Conservation (phyloP, 2,113 vertebrate genomes). For the Bufo bufo region DNA sequence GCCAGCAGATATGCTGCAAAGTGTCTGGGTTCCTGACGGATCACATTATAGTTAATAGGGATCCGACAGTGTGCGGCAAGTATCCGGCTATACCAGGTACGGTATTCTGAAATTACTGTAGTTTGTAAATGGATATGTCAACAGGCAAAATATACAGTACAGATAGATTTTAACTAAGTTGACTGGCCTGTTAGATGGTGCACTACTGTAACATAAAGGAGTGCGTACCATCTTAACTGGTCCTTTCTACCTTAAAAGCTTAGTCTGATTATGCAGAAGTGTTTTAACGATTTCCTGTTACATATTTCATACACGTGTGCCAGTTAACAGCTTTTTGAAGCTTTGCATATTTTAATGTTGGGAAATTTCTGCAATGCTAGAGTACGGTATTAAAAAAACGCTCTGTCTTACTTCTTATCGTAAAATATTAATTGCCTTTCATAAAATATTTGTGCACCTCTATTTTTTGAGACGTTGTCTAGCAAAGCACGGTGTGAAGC, state of each 20-base stretch:
- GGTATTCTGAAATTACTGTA: no score
- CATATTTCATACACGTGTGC: slow-evolving; percentile 50
- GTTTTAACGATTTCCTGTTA: slow-evolving; percentile 41
- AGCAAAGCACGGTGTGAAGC: slow-evolving; percentile 18
- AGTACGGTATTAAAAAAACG: slow-evolving; percentile 2
- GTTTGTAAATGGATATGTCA: no score
- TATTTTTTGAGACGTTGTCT: slow-evolving; percentile 27
- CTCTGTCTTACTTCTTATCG: slow-evolving; percentile 5
- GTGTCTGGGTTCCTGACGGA: no score
- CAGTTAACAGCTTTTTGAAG: slow-evolving; percentile 55
- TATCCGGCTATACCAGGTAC: no score
- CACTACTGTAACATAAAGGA: background rate
- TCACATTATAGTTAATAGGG: no score
- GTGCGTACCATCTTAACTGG: background rate
- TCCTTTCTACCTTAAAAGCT: slow-evolving; percentile 31
- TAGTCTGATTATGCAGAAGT: slow-evolving; percentile 27
- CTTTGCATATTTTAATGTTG: slow-evolving; percentile 55
- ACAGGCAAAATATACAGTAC: no score
- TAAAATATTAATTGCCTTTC: slow-evolving; percentile 55
- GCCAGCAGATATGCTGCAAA: no score
- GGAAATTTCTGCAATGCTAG: slow-evolving; percentile 34
- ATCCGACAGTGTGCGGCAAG: no score
- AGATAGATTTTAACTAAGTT: no score
- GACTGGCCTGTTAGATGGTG: background rate
- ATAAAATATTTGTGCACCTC: slow-evolving; percentile 54